phyloP scores from a whole-genome alignment of 30 jellyfish, hydroid and myxozoan species.

The Haliclystus octoradiatus region DNA sequence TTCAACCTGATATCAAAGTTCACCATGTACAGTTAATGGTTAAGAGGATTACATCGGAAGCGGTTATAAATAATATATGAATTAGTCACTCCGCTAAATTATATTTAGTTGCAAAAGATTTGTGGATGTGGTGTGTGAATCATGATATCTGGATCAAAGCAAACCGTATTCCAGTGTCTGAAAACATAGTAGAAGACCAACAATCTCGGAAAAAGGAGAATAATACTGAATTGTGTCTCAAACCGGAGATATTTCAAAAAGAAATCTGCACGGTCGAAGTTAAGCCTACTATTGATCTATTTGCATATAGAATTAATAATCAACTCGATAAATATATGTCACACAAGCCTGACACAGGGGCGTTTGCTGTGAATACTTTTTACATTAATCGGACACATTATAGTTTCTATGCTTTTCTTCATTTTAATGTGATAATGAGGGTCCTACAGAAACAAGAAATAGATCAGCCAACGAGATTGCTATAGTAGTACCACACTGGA shows the following conservation, averaged over 20 bases:
- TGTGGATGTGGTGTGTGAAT: not conserved
- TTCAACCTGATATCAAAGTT: not conserved
- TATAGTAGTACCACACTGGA: no score
- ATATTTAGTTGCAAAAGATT: not conserved
- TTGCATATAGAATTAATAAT: constrained; percentile 6
- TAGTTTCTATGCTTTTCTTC: constrained; percentile 30
- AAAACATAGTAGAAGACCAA: no score
- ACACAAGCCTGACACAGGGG: constrained; percentile 21
- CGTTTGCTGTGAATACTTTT: constrained; percentile 17
- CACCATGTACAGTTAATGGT: not conserved
- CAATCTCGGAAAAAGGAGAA: no score
- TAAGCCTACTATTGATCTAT: constrained; percentile 3
- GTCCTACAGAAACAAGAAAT: no score
- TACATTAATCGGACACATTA: constrained; percentile 6
- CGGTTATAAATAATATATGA: not conserved
- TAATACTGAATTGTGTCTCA: no score
- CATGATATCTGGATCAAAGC: constrained; percentile 27
- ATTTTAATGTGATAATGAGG: no score
- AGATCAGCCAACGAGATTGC: no score
- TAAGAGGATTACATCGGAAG: not conserved
- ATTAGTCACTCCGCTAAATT: not conserved
- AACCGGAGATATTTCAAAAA: not conserved
- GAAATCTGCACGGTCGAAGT: constrained; percentile 20
- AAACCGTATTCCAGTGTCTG: no score
- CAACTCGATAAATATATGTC: constrained; percentile 18